Conservation (phyloP, 2,797 vertebrate species). For the Micrastur ruficollis region DNA sequence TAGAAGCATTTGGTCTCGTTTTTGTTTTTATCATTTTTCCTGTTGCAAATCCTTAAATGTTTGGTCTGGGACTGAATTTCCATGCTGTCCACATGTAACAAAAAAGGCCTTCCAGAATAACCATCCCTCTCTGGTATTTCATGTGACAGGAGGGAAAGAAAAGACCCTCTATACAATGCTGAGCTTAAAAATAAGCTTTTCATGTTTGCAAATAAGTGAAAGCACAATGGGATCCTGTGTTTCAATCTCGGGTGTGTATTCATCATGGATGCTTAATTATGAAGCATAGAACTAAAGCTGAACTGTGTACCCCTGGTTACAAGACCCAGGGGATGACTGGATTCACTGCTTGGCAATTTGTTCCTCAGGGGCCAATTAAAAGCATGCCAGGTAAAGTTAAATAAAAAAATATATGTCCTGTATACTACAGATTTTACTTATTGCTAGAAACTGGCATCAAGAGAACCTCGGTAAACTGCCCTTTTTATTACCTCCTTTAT, state of each 20-base stretch:
- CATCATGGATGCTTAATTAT: slow-evolving; percentile 48
- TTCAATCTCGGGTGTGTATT: slow-evolving; percentile 9
- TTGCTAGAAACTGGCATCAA: slow-evolving; percentile 28
- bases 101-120: slow-evolving; percentile 23
- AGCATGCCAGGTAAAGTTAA: slow-evolving; percentile 18
- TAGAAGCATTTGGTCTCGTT: neutral
- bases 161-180: slow-evolving; percentile 33
- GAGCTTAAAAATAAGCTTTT: slow-evolving; percentile 61
- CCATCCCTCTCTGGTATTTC: slow-evolving; percentile 38
- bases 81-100: neutral
- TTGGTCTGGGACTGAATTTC: slow-evolving; percentile 20
- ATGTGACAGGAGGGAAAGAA: slow-evolving; percentile 38
- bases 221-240: slow-evolving; percentile 46
- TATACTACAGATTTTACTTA: neutral
- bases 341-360: slow-evolving; percentile 32
- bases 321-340: slow-evolving; percentile 16
- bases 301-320: slow-evolving; percentile 44
- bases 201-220: slow-evolving; percentile 42
- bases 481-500: slow-evolving; percentile 1
- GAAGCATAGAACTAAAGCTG: slow-evolving; percentile 29
- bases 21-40: neutral
- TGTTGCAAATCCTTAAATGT: neutral
- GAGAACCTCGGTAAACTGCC: neutral
- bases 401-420: slow-evolving; percentile 34
- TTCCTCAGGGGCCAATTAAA: slow-evolving; percentile 21